phyloP scores from a whole-genome alignment of 2,888 invertebrate genomes.

The Ametastegia equiseti region DNA sequence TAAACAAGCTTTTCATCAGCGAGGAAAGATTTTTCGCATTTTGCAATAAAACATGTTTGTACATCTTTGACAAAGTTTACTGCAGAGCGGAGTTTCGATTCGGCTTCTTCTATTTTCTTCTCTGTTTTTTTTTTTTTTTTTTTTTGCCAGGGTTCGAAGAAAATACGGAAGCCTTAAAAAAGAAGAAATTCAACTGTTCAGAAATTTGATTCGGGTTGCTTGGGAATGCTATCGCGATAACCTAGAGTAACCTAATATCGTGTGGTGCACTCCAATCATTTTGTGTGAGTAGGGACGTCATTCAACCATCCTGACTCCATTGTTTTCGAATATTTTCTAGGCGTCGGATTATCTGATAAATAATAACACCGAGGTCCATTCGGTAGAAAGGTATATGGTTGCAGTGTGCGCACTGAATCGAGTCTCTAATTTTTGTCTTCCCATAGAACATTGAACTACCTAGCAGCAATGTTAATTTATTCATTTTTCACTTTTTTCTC shows the following conservation, averaged over 20 bases:
- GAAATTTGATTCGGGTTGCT: constrained; percentile 34
- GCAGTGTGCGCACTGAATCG: neutral
- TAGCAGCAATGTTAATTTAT: neutral
- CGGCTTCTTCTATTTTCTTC: neutral
- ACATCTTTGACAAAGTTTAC: neutral
- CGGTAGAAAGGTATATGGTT: neutral
- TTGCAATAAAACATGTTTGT: neutral
- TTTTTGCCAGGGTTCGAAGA: neutral
- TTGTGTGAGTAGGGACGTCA: constrained; percentile 5
- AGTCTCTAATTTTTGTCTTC: neutral
- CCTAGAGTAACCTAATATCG: constrained; percentile 19
- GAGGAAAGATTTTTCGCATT: neutral
- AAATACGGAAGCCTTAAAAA: neutral
- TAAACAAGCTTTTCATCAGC: constrained; percentile 1
- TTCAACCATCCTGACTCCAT: constrained; percentile 20
- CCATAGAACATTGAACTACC: constrained; percentile 16
- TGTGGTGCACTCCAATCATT: constrained; percentile 2
- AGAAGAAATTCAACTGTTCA: constrained; percentile 4
- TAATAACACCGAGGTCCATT: neutral
- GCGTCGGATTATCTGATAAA: neutral
- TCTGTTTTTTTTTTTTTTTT: neutral
- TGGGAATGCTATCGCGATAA: constrained; percentile 27
- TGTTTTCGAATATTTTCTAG: constrained; percentile 11
- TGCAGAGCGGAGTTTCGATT: neutral
- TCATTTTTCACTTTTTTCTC: neutral